Evolutionary conservation across 2,888 invertebrate genomes (phyloP).

Genomic region (Ecdyonurus torrentis): DNA sequence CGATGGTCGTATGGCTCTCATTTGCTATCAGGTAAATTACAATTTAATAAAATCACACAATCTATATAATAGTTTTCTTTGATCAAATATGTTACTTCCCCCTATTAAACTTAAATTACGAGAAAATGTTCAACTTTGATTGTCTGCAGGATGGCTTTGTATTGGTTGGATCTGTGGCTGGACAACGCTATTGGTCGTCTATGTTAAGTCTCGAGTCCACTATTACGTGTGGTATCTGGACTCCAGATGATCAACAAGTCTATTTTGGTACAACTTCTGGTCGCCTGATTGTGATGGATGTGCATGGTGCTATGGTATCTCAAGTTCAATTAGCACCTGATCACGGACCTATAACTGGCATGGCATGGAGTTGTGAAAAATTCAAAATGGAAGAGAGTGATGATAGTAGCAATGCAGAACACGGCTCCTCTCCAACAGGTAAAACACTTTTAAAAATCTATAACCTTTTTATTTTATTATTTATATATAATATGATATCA

Average conservation of each 20-base stretch:
- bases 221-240: slow-evolving; percentile 95
- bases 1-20: slow-evolving; percentile 94
- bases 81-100: too few relatives aligned
- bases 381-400: slow-evolving; percentile 95
- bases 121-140: too few relatives aligned
- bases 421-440: not conserved
- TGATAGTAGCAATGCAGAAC: slow-evolving; percentile 26
- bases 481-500: too few relatives aligned
- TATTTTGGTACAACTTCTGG: slow-evolving; percentile 92
- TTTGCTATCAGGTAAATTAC: slow-evolving; percentile 71
- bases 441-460: too few relatives aligned
- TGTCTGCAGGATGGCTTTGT: slow-evolving; percentile 79
- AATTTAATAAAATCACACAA: too few relatives aligned
- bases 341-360: slow-evolving; percentile 62
- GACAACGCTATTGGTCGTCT: slow-evolving; percentile 96
- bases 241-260: slow-evolving; percentile 93
- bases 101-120: too few relatives aligned
- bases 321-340: slow-evolving; percentile 77
- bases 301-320: slow-evolving; percentile 88
- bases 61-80: too few relatives aligned
- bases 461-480: too few relatives aligned
- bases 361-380: slow-evolving; percentile 96
- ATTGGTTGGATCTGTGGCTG: slow-evolving; percentile 90
- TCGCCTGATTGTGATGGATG: slow-evolving; percentile 92
- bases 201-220: slow-evolving; percentile 87